Conservation (phyloP, 2,113 vertebrate species). For the Pterophyllum scalare region DNA sequence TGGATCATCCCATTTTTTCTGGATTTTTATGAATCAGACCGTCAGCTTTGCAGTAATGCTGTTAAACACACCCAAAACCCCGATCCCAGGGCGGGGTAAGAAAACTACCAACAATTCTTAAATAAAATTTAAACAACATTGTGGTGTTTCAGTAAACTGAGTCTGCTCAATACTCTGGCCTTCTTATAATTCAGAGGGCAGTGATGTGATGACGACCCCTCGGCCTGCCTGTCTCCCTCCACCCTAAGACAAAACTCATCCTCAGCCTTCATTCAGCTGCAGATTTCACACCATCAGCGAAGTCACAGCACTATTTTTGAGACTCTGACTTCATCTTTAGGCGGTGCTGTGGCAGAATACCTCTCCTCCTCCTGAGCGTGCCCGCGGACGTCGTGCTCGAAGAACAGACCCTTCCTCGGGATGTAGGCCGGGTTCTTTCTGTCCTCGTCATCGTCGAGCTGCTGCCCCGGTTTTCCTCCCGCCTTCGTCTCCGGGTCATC, state of each 20-base stretch:
- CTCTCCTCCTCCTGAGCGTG: slow-evolving; percentile 95
- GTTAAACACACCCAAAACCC: no score
- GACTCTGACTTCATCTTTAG: fast-evolving
- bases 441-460: slow-evolving; percentile 96
- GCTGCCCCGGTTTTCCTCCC: slow-evolving; percentile 86
- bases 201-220: no score
- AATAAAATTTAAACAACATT: no score
- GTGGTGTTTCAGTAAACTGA: no score
- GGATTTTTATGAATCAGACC: no score
- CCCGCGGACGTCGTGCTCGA: slow-evolving; percentile 96
- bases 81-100: no score
- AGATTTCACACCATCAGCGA: no score
- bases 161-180: no score
- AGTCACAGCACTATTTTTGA: not conserved
- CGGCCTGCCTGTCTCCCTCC: not conserved
- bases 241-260: not conserved
- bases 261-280: not conserved
- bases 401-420: slow-evolving; percentile 96
- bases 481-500: slow-evolving; percentile 91
- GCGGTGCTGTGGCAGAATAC: slow-evolving; percentile 43
- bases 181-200: no score
- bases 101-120: no score
- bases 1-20: no score
- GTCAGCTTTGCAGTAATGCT: no score
- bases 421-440: slow-evolving; percentile 97